Base-by-base conservation (phyloP, 2,888 invertebrate genomes). In the Cordylochernes scorpioides region DNA sequence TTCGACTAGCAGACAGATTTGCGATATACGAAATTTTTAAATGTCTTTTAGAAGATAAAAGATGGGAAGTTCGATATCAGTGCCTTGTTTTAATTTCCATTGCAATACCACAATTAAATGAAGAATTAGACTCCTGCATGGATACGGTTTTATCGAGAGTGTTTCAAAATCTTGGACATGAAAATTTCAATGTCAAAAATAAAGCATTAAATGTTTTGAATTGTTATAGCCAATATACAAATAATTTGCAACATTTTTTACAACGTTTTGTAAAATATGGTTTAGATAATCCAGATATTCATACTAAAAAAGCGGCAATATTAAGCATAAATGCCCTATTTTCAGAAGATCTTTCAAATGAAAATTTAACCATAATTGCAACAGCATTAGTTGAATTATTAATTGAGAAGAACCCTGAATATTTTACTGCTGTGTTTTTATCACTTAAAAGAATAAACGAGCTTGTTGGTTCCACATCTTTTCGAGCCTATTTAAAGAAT, bases 81-180 rank as follows among this genome's bases (percentile, higher is more conserved):
- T 53, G 53, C 33, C 25, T 77, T 5, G 55, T 74, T 29, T 73
- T 78, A 6, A 61, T 77, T 19, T 66, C 67, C 16, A 75, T 77
- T 52, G 63, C 77, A 2, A 57, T 78, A 27, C 72, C 74, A 3
- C 65, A 72, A 22, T 62, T 74, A 38, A 63, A 64, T 24, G 61
- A 64, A 28, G 63, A 63, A 29, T 59, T 75, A 10, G 69, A 75
- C 41, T 59, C 62, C 34, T 64, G 68, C 32, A 67, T 74, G 58
- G 40, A 43, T 4, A 54, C 57, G 30, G 50, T 69, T 27, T 51
- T 68, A 24, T 64, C 66, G 22, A 68, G 71, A 48, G 58, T 77
- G 29, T 64, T 77, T 17, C 64, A 65, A 41, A 78, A 77, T 53
- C 55, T 80, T 28, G 74, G 75, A 3, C 72, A 46, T 30, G 39